These are phyloP conservation scores for Suillia variegata DNA, from an alignment of 2,888 invertebrate species.

Conservation along the genomic window DNA sequence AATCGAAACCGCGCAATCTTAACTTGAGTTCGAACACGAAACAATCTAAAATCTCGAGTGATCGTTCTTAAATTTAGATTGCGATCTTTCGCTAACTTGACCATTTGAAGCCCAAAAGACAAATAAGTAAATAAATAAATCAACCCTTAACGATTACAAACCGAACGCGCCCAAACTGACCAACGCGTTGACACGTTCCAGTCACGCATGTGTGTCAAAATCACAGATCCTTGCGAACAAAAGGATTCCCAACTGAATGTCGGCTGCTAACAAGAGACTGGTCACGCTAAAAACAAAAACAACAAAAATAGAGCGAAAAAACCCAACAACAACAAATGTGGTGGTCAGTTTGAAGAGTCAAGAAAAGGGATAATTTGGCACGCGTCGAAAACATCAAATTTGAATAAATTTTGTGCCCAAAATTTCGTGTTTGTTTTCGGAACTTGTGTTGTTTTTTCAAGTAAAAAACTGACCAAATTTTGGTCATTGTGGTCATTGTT, in stretches of 20 bases:
- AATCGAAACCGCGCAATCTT: too few species aligned
- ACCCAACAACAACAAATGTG: conserved; percentile 24
- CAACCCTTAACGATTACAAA: background rate
- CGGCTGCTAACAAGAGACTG: conserved; percentile 26
- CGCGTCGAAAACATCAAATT: conserved; percentile 12
- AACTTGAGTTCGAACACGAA: too few species aligned
- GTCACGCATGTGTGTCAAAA: background rate
- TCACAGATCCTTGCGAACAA: background rate
- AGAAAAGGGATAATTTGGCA: conserved; percentile 34
- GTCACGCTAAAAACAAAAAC: conserved; percentile 9
- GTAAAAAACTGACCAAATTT: background rate
- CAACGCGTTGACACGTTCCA: conserved; percentile 40
- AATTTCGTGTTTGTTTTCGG: background rate
- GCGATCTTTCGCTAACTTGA: too few species aligned
- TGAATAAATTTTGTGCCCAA: background rate
- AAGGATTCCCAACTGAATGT: conserved; percentile 17
- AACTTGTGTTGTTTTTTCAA: background rate
- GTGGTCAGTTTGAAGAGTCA: conserved; percentile 28
- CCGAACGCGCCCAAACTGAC: conserved; percentile 32
- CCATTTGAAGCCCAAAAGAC: too few species aligned
- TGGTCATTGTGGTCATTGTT: background rate
- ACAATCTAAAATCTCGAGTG: too few species aligned
- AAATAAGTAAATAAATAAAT: too few species aligned
- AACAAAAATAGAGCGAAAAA: too few species aligned
- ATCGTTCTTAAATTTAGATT: too few species aligned